A percentile compares a stretch with the other conserved stretches of the same genome.
Evolutionary conservation across 2,888 invertebrate genomes (phyloP).

Genomic region (Caenorhabditis zanzibari): DNA sequence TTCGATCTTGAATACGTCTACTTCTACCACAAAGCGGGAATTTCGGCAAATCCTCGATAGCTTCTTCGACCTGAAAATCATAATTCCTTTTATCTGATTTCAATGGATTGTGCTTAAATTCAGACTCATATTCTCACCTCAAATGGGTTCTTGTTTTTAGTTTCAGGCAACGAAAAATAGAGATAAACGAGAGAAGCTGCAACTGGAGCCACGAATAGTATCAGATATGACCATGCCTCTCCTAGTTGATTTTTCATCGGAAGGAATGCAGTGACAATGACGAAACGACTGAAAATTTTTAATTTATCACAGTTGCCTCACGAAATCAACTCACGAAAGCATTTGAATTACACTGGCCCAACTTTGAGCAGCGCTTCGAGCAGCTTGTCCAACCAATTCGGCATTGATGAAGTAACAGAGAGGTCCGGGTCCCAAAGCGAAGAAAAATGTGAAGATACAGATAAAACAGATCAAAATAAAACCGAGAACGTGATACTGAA

Average conservation of each 20-base stretch:
- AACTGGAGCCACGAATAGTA: slow-evolving; percentile 77
- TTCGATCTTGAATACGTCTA: slow-evolving; percentile 41
- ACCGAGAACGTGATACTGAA: slow-evolving; percentile 72
- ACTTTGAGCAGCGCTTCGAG: slow-evolving; percentile 78
- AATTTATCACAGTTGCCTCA: neutral
- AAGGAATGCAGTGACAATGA: slow-evolving; percentile 75
- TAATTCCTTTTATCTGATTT: slow-evolving; percentile 1
- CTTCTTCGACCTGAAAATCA: slow-evolving; percentile 69
- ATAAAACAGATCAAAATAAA: slow-evolving; percentile 75
- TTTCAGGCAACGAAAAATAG: slow-evolving; percentile 79
- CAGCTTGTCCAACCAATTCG: slow-evolving; percentile 77
- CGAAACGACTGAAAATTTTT: slow-evolving; percentile 74
- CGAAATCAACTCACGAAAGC: slow-evolving; percentile 66
- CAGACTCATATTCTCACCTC: slow-evolving; percentile 53
- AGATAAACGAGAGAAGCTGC: slow-evolving; percentile 74
- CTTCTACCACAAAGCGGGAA: slow-evolving; percentile 56
- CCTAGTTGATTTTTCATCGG: slow-evolving; percentile 77
- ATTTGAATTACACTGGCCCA: slow-evolving; percentile 80
- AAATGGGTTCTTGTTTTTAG: slow-evolving; percentile 74
- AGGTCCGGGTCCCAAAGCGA: slow-evolving; percentile 80
- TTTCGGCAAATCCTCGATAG: slow-evolving; percentile 66
- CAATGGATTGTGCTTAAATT: slow-evolving; percentile 2
- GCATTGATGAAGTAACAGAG: slow-evolving; percentile 79
- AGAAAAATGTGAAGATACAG: slow-evolving; percentile 76
- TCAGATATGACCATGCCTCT: slow-evolving; percentile 74